Percentiles rank a stretch among this genome's conserved stretches.
Conservation (phyloP, 2,888 invertebrate species). For the Idaea aversata region DNA sequence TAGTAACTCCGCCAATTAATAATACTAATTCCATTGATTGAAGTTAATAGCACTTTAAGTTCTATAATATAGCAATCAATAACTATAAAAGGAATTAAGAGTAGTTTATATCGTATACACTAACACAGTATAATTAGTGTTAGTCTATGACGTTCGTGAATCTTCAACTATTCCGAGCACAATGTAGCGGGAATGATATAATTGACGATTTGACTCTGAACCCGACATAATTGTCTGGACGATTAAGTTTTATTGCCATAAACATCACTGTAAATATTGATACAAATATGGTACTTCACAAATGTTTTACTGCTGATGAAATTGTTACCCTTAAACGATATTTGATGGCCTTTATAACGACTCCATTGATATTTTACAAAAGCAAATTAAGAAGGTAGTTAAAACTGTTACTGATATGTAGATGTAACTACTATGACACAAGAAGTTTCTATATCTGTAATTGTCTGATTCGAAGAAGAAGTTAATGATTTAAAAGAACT, state of each 20-base stretch:
- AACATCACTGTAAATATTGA: constrained; percentile 55
- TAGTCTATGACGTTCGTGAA: constrained; percentile 23
- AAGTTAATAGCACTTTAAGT: not conserved
- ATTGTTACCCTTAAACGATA: constrained; percentile 60
- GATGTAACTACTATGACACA: not conserved
- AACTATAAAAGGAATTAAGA: constrained; percentile 25
- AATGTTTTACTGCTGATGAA: constrained; percentile 49
- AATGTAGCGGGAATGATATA: constrained; percentile 40
- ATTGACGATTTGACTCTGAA: constrained; percentile 46
- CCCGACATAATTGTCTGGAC: constrained; percentile 49
- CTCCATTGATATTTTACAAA: constrained; percentile 22
- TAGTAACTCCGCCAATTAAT: not conserved
- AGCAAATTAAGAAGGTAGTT: not conserved
- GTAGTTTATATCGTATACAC: constrained; percentile 18
- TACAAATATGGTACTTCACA: constrained; percentile 46
- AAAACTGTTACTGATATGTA: not conserved
- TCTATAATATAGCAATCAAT: constrained; percentile 3
- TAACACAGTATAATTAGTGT: constrained; percentile 20
- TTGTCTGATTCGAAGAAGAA: constrained; percentile 7
- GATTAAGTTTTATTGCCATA: constrained; percentile 54
- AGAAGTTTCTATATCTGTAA: not conserved
- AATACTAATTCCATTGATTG: not conserved
- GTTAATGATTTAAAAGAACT: constrained; percentile 20
- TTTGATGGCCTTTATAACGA: constrained; percentile 52
- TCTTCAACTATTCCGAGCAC: constrained; percentile 40